These are phyloP conservation scores for Epinephelus awoara DNA, from an alignment of 2,797 vertebrate species.

Conservation along the genomic window DNA sequence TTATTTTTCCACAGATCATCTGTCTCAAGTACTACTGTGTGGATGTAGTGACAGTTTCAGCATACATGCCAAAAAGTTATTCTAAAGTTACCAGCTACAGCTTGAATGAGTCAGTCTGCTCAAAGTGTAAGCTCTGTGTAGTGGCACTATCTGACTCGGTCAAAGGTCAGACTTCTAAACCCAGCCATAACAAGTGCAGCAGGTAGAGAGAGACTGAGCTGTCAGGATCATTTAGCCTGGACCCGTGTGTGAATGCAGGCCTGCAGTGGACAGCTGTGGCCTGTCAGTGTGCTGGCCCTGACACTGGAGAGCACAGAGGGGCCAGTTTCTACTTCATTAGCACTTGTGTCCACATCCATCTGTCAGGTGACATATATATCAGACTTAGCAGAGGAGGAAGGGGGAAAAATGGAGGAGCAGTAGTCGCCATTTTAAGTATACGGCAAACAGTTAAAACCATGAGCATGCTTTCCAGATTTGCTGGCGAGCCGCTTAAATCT, in stretches of 20 bases:
- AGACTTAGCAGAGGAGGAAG: constrained; percentile 41
- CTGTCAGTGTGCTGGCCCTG: constrained; percentile 63
- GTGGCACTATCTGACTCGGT: constrained; percentile 10
- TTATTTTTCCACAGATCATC: no score
- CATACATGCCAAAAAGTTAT: no score
- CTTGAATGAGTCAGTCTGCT: background rate
- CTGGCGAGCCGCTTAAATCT: constrained; percentile 56
- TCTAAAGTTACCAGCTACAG: no score
- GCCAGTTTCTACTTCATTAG: constrained; percentile 79
- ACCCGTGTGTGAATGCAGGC: constrained; percentile 48
- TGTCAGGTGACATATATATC: constrained; percentile 75
- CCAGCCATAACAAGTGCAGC: constrained; percentile 59
- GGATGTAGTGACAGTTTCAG: no score
- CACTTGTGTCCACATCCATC: constrained; percentile 76
- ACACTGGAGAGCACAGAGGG: constrained; percentile 68
- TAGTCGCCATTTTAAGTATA: constrained; percentile 50
- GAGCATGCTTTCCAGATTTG: constrained; percentile 50
- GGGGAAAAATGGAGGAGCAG: background rate
- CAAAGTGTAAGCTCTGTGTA: constrained; percentile 14
- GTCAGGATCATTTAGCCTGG: constrained; percentile 63
- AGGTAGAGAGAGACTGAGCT: constrained; percentile 60
- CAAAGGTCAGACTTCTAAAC: constrained; percentile 54
- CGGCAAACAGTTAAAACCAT: constrained; percentile 64
- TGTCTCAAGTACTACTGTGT: no score
- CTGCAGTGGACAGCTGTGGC: constrained; percentile 74